Evolutionary conservation across 2,113 vertebrate species (phyloP).

Genomic region (Gymnocephalus cernua): DNA sequence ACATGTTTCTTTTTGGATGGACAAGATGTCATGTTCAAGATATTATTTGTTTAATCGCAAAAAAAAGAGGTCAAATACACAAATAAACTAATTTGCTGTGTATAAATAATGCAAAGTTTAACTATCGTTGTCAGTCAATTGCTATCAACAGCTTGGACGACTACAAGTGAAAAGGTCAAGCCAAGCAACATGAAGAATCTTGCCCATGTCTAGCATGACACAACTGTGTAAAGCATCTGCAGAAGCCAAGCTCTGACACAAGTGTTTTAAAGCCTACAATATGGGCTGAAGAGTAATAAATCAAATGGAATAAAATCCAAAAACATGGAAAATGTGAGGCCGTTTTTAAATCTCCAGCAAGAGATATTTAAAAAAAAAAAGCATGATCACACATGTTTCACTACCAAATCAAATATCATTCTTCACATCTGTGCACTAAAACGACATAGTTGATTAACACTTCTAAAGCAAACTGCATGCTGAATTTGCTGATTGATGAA

Average conservation of each 20-base stretch:
- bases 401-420: conserved; percentile 17
- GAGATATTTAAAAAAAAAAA: conserved; percentile 8
- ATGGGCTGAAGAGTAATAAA: conserved; percentile 31
- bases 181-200: conserved; percentile 43
- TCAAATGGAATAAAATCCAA: conserved; percentile 44
- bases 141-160: conserved; percentile 16
- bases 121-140: not conserved
- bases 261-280: conserved; percentile 54
- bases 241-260: conserved; percentile 67
- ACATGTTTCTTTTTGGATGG: conserved; percentile 42
- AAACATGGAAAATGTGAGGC: conserved; percentile 59
- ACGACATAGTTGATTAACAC: not conserved
- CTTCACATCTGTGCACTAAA: not conserved
- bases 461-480: not conserved
- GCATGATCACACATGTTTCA: not conserved
- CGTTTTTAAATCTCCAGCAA: conserved; percentile 14
- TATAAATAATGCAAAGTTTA: not conserved
- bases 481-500: not conserved
- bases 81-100: not conserved
- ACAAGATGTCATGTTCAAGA: conserved; percentile 35
- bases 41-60: conserved; percentile 15
- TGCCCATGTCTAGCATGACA: conserved; percentile 38
- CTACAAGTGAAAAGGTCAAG: conserved; percentile 13
- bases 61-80: not conserved
- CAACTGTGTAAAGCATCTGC: conserved; percentile 28